Conservation (phyloP, 1,140 invertebrate genomes). For the Apis mellifera region DNA sequence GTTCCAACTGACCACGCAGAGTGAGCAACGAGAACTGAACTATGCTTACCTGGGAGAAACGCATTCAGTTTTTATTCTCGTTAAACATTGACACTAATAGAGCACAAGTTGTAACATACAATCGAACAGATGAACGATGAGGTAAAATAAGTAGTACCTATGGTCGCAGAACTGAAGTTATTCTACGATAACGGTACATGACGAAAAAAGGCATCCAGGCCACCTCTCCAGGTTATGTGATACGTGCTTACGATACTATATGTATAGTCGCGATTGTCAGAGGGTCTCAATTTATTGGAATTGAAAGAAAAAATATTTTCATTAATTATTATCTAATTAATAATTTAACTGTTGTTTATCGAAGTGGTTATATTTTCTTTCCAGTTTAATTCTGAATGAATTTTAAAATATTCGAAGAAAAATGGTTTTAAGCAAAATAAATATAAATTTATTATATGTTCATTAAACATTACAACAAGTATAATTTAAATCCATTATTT, state of each 20-base stretch:
- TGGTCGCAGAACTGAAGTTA: conserved; percentile 63
- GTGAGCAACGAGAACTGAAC: conserved; percentile 20
- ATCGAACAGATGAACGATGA: conserved; percentile 45
- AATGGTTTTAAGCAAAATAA: neutral
- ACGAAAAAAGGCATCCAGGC: conserved; percentile 76
- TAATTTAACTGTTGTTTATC: no score
- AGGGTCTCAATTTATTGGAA: conserved; percentile 9
- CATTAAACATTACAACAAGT: neutral
- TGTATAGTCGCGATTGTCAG: conserved; percentile 23
- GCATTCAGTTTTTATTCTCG: conserved; percentile 12
- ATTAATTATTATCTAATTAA: no score
- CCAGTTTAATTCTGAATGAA: neutral
- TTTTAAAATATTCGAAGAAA: neutral
- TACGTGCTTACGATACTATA: conserved; percentile 35
- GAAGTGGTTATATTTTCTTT: no score
- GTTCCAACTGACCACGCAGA: conserved; percentile 23
- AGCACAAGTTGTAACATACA: conserved; percentile 19
- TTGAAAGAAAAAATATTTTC: neutral
- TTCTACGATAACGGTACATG: conserved; percentile 71
- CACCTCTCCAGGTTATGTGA: conserved; percentile 49
- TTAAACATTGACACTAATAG: conserved; percentile 20
- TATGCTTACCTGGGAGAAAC: conserved; percentile 17
- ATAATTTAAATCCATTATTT: neutral
- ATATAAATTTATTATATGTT: neutral
- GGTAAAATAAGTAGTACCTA: conserved; percentile 41